A percentile compares a stretch with the other conserved stretches of the same genome.
These are phyloP conservation scores for Rhynchotus rufescens DNA, from an alignment of 2,797 vertebrate species.

Conservation along the genomic window DNA sequence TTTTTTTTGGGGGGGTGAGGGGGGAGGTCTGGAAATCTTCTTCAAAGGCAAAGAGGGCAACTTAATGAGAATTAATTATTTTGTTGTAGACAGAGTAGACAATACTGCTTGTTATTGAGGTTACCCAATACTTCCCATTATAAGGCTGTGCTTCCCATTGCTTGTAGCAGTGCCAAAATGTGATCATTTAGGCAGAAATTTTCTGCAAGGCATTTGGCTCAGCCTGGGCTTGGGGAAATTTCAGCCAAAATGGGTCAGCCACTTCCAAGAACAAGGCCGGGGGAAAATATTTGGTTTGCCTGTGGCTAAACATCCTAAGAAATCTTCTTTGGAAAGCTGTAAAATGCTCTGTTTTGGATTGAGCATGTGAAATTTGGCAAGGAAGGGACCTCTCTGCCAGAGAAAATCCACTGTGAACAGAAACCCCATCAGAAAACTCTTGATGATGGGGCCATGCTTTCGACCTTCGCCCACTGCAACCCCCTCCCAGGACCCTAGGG, in stretches of 20 bases:
- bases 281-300: neutral
- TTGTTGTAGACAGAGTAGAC: neutral
- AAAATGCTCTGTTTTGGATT: neutral
- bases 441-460: neutral
- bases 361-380: neutral
- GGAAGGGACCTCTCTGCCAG: neutral
- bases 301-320: neutral
- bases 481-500: neutral
- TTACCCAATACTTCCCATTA: neutral
- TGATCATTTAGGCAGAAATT: neutral
- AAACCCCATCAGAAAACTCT: neutral
- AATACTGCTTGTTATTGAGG: neutral
- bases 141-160: neutral
- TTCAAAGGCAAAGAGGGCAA: neutral
- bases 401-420: neutral
- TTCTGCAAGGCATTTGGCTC: neutral
- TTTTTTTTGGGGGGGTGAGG: neutral
- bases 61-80: neutral
- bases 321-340: neutral
- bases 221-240: neutral
- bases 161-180: neutral
- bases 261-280: neutral
- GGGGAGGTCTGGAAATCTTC: neutral
- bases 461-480: neutral
- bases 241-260: neutral